A percentile compares a stretch with the other conserved stretches of the same genome.
Conservation (phyloP, 1,140 invertebrate species). For the Sesamia nonagrioides region DNA sequence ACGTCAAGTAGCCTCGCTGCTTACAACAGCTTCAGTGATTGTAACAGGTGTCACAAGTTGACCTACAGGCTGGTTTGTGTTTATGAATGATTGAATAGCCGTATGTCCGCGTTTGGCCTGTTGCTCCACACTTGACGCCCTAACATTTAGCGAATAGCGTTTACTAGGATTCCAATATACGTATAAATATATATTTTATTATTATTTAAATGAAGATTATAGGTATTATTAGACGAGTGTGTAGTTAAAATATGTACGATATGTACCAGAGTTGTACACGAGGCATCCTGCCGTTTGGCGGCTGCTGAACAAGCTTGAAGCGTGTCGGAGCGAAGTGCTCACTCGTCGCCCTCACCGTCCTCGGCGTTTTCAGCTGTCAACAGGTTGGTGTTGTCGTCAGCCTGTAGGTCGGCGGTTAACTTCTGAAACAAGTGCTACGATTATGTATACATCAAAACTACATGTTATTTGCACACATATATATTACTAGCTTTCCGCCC, state of each 20-base stretch:
- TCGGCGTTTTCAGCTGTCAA: slow-evolving; percentile 85
- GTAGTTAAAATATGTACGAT: slow-evolving; percentile 12
- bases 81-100: slow-evolving; percentile 12
- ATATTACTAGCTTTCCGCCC: no score
- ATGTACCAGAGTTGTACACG: slow-evolving; percentile 57
- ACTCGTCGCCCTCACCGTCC: slow-evolving; percentile 73
- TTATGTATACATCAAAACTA: background rate
- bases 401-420: slow-evolving; percentile 82
- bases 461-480: no score
- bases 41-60: slow-evolving; percentile 35
- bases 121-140: background rate
- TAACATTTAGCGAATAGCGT: slow-evolving; percentile 29
- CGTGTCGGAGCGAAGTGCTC: slow-evolving; percentile 52
- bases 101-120: background rate
- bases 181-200: slow-evolving; percentile 28
- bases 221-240: slow-evolving; percentile 30
- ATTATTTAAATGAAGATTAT: slow-evolving; percentile 16
- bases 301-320: slow-evolving; percentile 64
- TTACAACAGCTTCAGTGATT: slow-evolving; percentile 15
- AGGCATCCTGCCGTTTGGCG: slow-evolving; percentile 61
- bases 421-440: slow-evolving; percentile 78
- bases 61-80: slow-evolving; percentile 27
- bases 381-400: slow-evolving; percentile 84
- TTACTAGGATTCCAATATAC: slow-evolving; percentile 30
- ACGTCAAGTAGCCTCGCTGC: slow-evolving; percentile 5